A percentile compares a stretch with the other conserved stretches of the same genome.
Conservation (phyloP, 2,888 invertebrate genomes). For the Drosophila kokeensis region DNA sequence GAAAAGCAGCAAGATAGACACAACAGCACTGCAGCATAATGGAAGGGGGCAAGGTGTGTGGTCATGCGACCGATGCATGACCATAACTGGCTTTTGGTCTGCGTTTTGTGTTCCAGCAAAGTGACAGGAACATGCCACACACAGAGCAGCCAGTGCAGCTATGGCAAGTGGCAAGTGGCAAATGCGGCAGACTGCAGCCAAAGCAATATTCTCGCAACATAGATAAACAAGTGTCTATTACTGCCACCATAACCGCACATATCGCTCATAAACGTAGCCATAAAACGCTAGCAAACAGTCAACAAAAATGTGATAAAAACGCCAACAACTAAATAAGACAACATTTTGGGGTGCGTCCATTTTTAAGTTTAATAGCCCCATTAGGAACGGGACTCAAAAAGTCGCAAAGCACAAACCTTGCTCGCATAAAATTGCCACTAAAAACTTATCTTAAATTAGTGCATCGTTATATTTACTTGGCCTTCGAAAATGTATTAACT, state of each 20-base stretch:
- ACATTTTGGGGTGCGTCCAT: conserved; percentile 17
- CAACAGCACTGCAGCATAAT: not conserved
- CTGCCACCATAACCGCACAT: conserved; percentile 64
- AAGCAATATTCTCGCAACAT: conserved; percentile 38
- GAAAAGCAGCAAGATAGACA: not conserved
- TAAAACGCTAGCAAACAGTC: conserved; percentile 69
- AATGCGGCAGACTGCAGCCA: conserved; percentile 17
- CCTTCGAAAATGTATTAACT: conserved; percentile 19
- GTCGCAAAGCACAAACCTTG: conserved; percentile 55
- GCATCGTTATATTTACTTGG: conserved; percentile 45
- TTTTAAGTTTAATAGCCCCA: conserved; percentile 54
- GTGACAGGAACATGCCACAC: conserved; percentile 64
- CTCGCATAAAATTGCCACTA: conserved; percentile 29
- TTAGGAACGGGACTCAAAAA: conserved; percentile 15
- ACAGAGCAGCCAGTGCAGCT: conserved; percentile 26
- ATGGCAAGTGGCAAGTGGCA: conserved; percentile 30
- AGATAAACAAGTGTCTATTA: conserved; percentile 67
- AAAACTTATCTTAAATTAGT: conserved; percentile 50
- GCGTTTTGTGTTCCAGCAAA: conserved; percentile 53
- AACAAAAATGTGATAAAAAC: conserved; percentile 72
- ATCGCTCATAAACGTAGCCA: conserved; percentile 73
- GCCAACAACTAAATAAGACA: conserved; percentile 34
- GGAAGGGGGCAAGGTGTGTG: not conserved
- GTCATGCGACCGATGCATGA: conserved; percentile 26
- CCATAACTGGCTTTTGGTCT: conserved; percentile 67